Evolutionary conservation across 2,113 vertebrate genomes (phyloP).

Genomic region (Vimba vimba): DNA sequence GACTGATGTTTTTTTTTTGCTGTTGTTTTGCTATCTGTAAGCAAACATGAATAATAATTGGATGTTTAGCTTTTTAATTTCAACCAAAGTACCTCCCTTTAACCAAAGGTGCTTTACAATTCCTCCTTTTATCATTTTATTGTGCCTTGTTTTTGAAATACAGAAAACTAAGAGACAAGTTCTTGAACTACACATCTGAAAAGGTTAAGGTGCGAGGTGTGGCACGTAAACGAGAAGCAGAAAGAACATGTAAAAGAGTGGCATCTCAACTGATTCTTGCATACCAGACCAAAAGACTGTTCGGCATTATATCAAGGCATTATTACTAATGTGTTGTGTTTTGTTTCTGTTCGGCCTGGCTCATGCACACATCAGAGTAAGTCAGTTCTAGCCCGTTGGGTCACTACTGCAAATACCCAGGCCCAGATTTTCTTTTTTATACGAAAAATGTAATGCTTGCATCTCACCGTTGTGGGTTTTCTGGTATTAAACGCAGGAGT

Average conservation of each 20-base stretch:
- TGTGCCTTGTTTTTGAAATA: constrained; percentile 81
- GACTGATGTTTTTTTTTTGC: not conserved
- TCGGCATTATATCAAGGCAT: constrained; percentile 24
- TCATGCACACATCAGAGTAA: not conserved
- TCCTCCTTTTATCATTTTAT: constrained; percentile 74
- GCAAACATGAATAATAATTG: constrained; percentile 43
- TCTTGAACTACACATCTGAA: constrained; percentile 43
- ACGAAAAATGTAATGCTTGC: constrained; percentile 43
- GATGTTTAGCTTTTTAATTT: constrained; percentile 53
- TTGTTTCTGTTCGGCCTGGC: not conserved
- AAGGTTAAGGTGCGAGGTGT: not conserved
- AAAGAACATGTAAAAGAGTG: no score
- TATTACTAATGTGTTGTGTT: not conserved
- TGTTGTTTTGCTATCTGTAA: constrained; percentile 32
- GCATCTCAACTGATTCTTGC: no score
- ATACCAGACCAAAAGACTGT: constrained; percentile 34
- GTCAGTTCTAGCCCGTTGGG: not conserved
- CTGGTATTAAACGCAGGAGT: constrained; percentile 61
- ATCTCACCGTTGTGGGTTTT: constrained; percentile 22
- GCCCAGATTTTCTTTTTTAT: constrained; percentile 24
- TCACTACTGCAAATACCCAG: not conserved
- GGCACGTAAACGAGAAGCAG: no score
- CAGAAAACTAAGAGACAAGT: constrained; percentile 67
- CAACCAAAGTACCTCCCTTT: constrained; percentile 81
- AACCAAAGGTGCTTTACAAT: constrained; percentile 85